Conservation (phyloP, 2,797 vertebrate species). For the Cirrhinus mrigala region DNA sequence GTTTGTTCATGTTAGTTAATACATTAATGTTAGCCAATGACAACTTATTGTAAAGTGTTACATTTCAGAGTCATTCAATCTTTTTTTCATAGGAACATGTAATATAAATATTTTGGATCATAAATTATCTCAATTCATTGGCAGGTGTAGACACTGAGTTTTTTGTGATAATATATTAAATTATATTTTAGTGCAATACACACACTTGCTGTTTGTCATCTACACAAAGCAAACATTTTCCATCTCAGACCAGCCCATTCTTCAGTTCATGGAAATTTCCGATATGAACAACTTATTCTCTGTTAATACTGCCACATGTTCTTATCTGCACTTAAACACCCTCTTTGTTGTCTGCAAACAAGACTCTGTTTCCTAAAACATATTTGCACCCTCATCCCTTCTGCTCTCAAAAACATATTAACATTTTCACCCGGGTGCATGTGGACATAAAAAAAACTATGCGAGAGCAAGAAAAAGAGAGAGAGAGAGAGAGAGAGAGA, state of each 20-base stretch:
- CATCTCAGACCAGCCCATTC: slow-evolving; percentile 67
- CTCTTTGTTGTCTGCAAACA: slow-evolving; percentile 71
- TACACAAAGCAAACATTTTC: slow-evolving; percentile 76
- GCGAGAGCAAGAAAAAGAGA: not conserved
- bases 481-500: slow-evolving; percentile 4
- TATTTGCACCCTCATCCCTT: slow-evolving; percentile 44
- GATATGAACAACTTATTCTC: slow-evolving; percentile 45
- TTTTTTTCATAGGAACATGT: not conserved
- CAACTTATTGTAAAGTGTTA: not conserved
- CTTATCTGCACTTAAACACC: slow-evolving; percentile 49
- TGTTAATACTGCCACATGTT: slow-evolving; percentile 36
- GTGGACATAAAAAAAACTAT: slow-evolving; percentile 41
- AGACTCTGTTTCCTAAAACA: slow-evolving; percentile 60
- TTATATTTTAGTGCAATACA: slow-evolving; percentile 43
- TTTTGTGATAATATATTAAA: not conserved
- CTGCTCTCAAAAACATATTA: slow-evolving; percentile 51
- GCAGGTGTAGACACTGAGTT: not conserved
- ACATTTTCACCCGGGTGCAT: slow-evolving; percentile 47
- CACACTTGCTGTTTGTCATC: slow-evolving; percentile 75
- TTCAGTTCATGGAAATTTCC: slow-evolving; percentile 74
- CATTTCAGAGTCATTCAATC: not conserved
- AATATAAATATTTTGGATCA: slow-evolving; percentile 1
- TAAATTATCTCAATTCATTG: not conserved
- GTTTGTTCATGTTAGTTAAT: no score
- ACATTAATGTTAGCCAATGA: no score